Evolutionary conservation across 2,797 vertebrate genomes (phyloP).

Genomic region (Melanogrammus aeglefinus): DNA sequence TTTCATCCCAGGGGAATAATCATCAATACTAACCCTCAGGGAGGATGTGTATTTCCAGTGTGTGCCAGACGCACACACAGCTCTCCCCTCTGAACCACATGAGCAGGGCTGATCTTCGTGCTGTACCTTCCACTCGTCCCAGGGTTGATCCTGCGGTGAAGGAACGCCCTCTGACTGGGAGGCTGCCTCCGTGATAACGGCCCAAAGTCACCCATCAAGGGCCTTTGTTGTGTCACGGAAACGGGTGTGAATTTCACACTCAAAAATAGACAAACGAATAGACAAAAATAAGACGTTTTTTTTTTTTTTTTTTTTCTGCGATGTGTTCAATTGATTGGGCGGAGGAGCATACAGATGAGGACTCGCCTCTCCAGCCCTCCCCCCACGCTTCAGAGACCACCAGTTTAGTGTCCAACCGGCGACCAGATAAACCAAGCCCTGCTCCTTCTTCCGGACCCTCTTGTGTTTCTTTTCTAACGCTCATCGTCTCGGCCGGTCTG

Average conservation of each 20-base stretch:
- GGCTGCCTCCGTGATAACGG: conserved; percentile 36
- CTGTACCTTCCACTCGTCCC: background rate
- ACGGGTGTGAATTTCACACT: conserved; percentile 57
- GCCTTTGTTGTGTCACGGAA: conserved; percentile 61
- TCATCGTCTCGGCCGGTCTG: conserved; percentile 33
- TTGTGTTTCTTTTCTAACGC: conserved; percentile 3
- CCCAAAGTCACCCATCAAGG: conserved; percentile 39
- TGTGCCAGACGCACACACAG: too few relatives aligned
- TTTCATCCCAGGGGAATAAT: too few relatives aligned
- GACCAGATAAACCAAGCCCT: background rate
- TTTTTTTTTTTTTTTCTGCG: conserved; percentile 42
- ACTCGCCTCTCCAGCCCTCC: background rate
- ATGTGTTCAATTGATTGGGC: background rate
- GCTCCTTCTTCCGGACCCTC: background rate
- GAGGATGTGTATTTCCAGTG: too few relatives aligned
- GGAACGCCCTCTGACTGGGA: background rate
- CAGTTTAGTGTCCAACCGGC: background rate
- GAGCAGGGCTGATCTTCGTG: background rate
- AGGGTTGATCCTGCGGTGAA: background rate
- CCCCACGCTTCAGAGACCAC: background rate
- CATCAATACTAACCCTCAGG: too few relatives aligned
- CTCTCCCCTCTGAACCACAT: background rate
- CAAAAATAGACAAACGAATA: conserved; percentile 46
- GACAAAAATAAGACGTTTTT: too few relatives aligned
- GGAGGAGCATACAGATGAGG: background rate